Evolutionary conservation across 2,113 vertebrate genomes (phyloP), one percentile per base, ranked within the genome.

Genomic region (Rhineura floridana): DNA sequence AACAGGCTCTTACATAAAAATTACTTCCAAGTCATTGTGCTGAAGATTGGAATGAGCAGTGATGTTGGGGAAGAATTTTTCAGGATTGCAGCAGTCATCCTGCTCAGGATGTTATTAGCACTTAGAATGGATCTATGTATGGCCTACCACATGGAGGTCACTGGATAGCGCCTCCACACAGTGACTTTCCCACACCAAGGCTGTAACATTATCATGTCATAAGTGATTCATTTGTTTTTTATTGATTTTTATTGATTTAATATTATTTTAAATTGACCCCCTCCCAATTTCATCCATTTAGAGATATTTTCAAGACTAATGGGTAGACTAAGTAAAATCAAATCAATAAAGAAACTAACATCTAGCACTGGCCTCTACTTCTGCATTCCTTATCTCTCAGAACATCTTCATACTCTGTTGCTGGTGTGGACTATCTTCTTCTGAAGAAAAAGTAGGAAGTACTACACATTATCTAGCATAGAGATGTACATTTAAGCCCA

Each of bases 21-120:
- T 33, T 67, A 67, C 63, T 65, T 65, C 23, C 30, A 50, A 50
- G 44, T 12, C 11, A 52, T 78, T 78, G 76, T 42, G 39, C 36
- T 78, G 30, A 78, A 52, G 48, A 52, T 10, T 78, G 46, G 28
- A 48, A 46, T 77, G 36, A 44, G 46, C 44, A 76, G 73, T 9
- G 21, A 7, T 30, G 25, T 3, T 46, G 76, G 76, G n/a, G 11
- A 78, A 50, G 28, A 17, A 87, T 67, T 44, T 94, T 94, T 80
- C 84, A 89, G 25, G 48, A 55, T 4, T 84, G 48, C 52, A 89
- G 73, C 83, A 87, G 87, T 52, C 17, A 83, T 89, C 48, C 6
- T 44, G 75, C 44, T 77, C 4, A 77, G 75, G 44, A 77, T 7
- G 44, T 46, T 30, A 77, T 30, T 28, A 21, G 44, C 44, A 30